A percentile compares a stretch with the other conserved stretches of the same genome.
phyloP scores from a whole-genome alignment of 2,113 vertebrate species.

The Cephalophus harveyi region DNA sequence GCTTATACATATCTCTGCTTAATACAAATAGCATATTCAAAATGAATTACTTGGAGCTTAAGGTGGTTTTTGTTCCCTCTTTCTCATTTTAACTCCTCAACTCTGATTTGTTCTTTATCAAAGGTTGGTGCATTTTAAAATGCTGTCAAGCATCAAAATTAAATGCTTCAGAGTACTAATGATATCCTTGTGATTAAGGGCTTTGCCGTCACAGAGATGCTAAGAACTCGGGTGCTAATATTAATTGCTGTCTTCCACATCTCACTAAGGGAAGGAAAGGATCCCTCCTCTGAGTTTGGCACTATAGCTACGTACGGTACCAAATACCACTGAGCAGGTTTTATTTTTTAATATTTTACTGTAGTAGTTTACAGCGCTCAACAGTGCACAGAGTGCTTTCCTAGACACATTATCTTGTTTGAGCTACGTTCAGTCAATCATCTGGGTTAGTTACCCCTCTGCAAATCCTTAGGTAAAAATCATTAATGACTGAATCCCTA shows the following conservation, averaged over 20 bases:
- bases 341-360: background rate
- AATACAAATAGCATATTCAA: conserved; percentile 79
- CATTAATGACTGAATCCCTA: background rate
- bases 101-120: conserved; percentile 79
- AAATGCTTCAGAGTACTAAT: conserved; percentile 82
- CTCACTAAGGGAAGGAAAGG: background rate
- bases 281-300: background rate
- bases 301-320: background rate
- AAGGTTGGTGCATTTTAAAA: conserved; percentile 76
- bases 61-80: conserved; percentile 72
- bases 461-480: background rate
- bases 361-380: background rate
- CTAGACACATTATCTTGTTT: background rate
- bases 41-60: conserved; percentile 82
- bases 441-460: background rate
- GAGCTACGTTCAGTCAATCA: background rate
- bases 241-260: conserved; percentile 68
- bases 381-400: background rate
- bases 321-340: background rate
- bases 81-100: conserved; percentile 64
- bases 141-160: conserved; percentile 81
- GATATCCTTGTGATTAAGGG: conserved; percentile 81
- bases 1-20: conserved; percentile 74
- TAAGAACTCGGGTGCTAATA: conserved; percentile 72
- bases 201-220: conserved; percentile 75